Base-by-base conservation (phyloP, 2,113 vertebrate genomes). In the Aegotheles bennettii region DNA sequence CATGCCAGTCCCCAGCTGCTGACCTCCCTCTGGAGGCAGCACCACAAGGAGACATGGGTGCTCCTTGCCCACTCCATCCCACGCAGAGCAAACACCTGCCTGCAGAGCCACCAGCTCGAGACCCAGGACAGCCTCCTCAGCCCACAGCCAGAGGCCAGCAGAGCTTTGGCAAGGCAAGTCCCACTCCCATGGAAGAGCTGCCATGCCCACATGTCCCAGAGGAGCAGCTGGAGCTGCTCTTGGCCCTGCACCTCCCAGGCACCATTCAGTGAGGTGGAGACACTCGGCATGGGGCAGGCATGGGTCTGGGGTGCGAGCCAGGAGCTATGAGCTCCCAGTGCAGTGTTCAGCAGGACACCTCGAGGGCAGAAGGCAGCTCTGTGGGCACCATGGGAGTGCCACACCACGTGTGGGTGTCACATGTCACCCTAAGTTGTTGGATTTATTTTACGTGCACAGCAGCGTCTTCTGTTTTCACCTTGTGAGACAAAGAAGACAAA, bases 281-380 rank as follows among this genome's bases (percentile, higher is more conserved):
- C 0, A 0, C 36, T 29, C 24, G 28, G 28, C 48, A 47, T 0
- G 0, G n/a, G 31, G 63, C 78, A 67, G 29, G 19, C 0, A 0
- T 59, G 45, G 43, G 20, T 48, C 31, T n/a, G 76, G 69, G 40
- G 26, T 19, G 24, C 0, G 4, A 65, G 20, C 40, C 7, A 6
- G 45, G 20, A 65, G 42, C 63, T 43, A 61, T 2, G 2, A 47
- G 47, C 36, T 63, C 25, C 40, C 48, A 17, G 36, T 2, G 2
- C 79, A 19, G 45, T 10, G 20, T 26, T 80, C 45, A 65, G 43
- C 81, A 45, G 51, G 28, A 69, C 19, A 54, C 54, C 29, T 57
- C 2, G 2, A 76, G 76, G 38, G 64, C 60, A 84, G 45, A 43
- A 89, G 45, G 48, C 25, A 54, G 70, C 60, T 79, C 56, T 59